Conservation (phyloP, 2,113 vertebrate species). For the Odontesthes bonariensis region DNA sequence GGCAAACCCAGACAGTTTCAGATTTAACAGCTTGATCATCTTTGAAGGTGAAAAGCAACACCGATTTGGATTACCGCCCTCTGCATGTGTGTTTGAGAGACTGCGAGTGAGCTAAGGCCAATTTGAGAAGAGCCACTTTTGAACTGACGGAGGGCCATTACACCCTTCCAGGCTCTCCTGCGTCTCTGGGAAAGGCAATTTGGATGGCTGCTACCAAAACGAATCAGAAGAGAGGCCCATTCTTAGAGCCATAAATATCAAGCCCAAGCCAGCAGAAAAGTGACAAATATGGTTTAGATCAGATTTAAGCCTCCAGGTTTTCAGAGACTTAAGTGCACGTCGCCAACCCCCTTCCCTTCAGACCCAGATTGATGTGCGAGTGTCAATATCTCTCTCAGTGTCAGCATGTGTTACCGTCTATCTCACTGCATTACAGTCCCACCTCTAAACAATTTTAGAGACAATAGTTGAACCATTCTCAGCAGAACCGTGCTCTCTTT, state of each 20-base stretch:
- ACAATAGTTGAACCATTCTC: neutral
- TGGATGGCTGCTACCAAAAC: constrained; percentile 69
- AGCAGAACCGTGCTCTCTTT: neutral
- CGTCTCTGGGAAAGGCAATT: constrained; percentile 69
- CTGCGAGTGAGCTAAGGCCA: constrained; percentile 34
- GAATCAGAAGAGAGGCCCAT: constrained; percentile 68
- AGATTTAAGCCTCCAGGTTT: constrained; percentile 61
- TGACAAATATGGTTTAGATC: constrained; percentile 73
- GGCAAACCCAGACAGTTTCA: neutral
- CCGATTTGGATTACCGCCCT: constrained; percentile 14
- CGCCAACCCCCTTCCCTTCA: neutral
- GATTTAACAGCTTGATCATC: constrained; percentile 2
- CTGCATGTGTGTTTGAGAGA: neutral
- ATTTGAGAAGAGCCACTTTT: constrained; percentile 56
- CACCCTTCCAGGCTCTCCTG: constrained; percentile 46
- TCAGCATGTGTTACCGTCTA: constrained; percentile 20
- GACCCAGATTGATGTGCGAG: constrained; percentile 39
- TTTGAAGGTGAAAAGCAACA: constrained; percentile 36
- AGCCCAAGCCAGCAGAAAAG: constrained; percentile 65
- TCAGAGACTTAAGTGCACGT: constrained; percentile 31
- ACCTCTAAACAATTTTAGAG: neutral
- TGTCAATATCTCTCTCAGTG: constrained; percentile 18
- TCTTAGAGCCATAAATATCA: constrained; percentile 65
- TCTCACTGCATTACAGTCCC: constrained; percentile 23
- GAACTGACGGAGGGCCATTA: constrained; percentile 67